A percentile compares a stretch with the other conserved stretches of the same genome.
These are phyloP conservation scores for Leptinotarsa lineolata DNA, from an alignment of 1,140 invertebrate genomes.

Conservation along the genomic window DNA sequence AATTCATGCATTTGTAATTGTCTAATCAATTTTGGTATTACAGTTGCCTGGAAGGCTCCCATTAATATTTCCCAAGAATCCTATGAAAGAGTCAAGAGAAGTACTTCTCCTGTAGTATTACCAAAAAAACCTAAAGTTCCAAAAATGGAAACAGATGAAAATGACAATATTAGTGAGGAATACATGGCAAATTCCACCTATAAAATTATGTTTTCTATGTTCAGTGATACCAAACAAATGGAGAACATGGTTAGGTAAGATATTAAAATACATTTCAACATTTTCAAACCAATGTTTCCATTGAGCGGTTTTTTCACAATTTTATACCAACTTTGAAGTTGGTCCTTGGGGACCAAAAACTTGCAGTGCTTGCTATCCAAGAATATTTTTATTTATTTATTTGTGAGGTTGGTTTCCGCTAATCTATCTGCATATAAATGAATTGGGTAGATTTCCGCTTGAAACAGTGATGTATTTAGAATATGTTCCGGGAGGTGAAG, in stretches of 20 bases:
- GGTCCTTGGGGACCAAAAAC: too few species aligned
- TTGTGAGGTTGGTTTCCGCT: too few species aligned
- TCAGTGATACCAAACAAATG: conserved; percentile 34
- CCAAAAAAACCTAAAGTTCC: conserved; percentile 60
- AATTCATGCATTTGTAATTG: conserved; percentile 11
- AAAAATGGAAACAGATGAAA: conserved; percentile 46
- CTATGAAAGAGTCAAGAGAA: conserved; percentile 75
- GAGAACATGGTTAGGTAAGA: conserved; percentile 57
- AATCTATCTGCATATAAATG: too few species aligned
- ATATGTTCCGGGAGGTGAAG: too few species aligned
- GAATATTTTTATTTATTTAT: too few species aligned
- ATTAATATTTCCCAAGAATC: conserved; percentile 87
- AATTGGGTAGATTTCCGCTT: too few species aligned
- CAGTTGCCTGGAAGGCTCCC: conserved; percentile 89
- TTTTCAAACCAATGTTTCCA: too few species aligned
- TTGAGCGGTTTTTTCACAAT: too few species aligned
- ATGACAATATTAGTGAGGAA: conserved; percentile 49
- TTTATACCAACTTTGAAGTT: too few species aligned
- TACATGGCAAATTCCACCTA: conserved; percentile 58
- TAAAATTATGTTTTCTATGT: conserved; percentile 62
- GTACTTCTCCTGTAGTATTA: conserved; percentile 49
- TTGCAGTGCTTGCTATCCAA: too few species aligned
- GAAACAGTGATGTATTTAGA: too few species aligned
- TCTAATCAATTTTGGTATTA: conserved; percentile 34
- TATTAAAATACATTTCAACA: too few species aligned